Percentiles rank a stretch among this genome's conserved stretches.
Evolutionary conservation across 2,888 invertebrate species (phyloP).

Genomic region (Lepas anatifera): DNA sequence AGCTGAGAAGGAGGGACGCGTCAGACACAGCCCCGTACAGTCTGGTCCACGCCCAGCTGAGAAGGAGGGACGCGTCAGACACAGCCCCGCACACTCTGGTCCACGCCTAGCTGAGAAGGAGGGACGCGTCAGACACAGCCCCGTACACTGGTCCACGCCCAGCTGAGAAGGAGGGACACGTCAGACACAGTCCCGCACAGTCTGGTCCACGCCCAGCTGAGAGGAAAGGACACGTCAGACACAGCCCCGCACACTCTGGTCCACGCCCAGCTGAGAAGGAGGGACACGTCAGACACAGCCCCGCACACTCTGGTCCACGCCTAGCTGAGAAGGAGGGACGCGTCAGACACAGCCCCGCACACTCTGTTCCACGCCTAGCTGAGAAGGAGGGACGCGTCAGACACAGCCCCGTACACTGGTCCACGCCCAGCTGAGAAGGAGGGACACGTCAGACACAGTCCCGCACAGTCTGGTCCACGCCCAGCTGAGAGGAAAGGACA

Average conservation of each 20-base stretch:
- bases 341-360: slow-evolving; percentile 41
- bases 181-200: slow-evolving; percentile 41
- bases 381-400: slow-evolving; percentile 30
- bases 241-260: slow-evolving; percentile 55
- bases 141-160: slow-evolving; percentile 62
- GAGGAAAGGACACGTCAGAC: slow-evolving; percentile 1
- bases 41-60: slow-evolving; percentile 70
- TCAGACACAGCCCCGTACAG: slow-evolving; percentile 45
- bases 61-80: slow-evolving; percentile 29
- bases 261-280: slow-evolving; percentile 67
- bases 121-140: slow-evolving; percentile 35
- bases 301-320: slow-evolving; percentile 64
- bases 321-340: slow-evolving; percentile 32
- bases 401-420: slow-evolving; percentile 55
- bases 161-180: slow-evolving; percentile 49
- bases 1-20: slow-evolving; percentile 18
- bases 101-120: slow-evolving; percentile 47
- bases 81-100: slow-evolving; percentile 51
- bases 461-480: slow-evolving; percentile 64
- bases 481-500: slow-evolving; percentile 53
- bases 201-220: slow-evolving; percentile 61
- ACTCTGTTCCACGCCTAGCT: slow-evolving; percentile 75
- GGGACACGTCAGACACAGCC: slow-evolving; percentile 29
- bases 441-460: slow-evolving; percentile 35
- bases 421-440: slow-evolving; percentile 48